phyloP scores from a whole-genome alignment of 1,140 invertebrate genomes.

The Euborellia annulipes region DNA sequence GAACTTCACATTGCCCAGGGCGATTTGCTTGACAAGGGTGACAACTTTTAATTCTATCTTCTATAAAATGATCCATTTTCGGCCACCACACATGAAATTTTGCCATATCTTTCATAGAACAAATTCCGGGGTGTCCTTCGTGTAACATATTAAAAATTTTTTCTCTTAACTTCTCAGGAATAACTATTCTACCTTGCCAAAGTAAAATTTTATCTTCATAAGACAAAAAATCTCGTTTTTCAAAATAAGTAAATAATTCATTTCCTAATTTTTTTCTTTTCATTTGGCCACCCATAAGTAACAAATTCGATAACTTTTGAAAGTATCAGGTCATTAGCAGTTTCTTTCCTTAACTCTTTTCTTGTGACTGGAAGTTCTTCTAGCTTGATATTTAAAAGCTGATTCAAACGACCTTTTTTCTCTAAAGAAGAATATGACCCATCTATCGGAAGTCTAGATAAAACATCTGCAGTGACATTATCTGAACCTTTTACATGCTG shows the following conservation, averaged over 20 bases:
- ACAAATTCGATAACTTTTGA: neutral
- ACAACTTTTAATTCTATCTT: too few species aligned
- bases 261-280: too few species aligned
- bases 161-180: neutral
- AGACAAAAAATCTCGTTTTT: slow-evolving; percentile 4
- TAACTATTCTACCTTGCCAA: slow-evolving; percentile 8
- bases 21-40: too few species aligned
- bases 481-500: slow-evolving; percentile 17
- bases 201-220: slow-evolving; percentile 9
- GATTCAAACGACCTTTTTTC: neutral
- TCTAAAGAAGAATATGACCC: slow-evolving; percentile 10
- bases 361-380: slow-evolving; percentile 1
- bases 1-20: too few species aligned
- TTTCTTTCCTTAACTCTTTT: neutral
- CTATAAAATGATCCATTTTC: neutral
- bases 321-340: neutral
- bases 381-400: slow-evolving; percentile 4
- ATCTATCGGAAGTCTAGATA: too few species aligned
- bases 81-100: slow-evolving; percentile 13
- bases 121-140: slow-evolving; percentile 8
- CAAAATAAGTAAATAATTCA: neutral
- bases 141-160: slow-evolving; percentile 7
- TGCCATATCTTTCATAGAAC: slow-evolving; percentile 8
- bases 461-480: slow-evolving; percentile 19
- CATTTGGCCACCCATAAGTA: neutral